Base-by-base conservation (phyloP, 2,113 vertebrate species). In the Chascanopsetta lugubris region DNA sequence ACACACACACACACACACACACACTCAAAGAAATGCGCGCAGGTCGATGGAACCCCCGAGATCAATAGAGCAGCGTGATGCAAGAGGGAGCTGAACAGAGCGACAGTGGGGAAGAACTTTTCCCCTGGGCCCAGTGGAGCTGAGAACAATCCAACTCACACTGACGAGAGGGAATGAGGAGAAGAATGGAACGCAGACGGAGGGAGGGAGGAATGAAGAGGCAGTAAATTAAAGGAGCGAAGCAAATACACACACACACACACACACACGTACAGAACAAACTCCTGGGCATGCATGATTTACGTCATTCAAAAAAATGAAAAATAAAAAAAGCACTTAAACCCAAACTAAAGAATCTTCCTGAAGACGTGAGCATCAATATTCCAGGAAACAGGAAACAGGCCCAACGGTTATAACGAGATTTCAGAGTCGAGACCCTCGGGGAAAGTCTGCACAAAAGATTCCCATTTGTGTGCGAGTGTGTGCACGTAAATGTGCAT, bases 11-110 rank as follows among this genome's bases (percentile, higher is more conserved):
- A 54, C 30, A 61, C 38, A 53, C 5, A 54, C 29, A 46, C 24
- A 64, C 43, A 69, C 51, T 21, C 58, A 54, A 34, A 54, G 30
- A 63, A 27, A 46, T 5, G 47, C 34, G 46, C 1, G 12, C 64
- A 61, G 18, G 71, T 75, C 32, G 32, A 87, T 67, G 59, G 73
- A n/a, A 73, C 69, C 65, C 55, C 29, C 49, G 51, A 70, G 83
- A 88, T 88, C 77, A 72, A 87, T 85, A 84, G 32, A 72, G 61
- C 79, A 76, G 64, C 13, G 17, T 60, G 78, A 81, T 61, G 67
- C 54, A 74, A 70, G 53, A 63, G 20, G 51, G 53, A 80, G 68
- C 15, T 64, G 61, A 77, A 72, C 61, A 69, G 68, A 87, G 61
- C 50, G 76, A 81, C 80, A 72, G 64, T 56, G 30, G 76, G 78